Base-by-base conservation (phyloP, 92 coral and sea anemone species). In the Plumapathes pennacea region DNA sequence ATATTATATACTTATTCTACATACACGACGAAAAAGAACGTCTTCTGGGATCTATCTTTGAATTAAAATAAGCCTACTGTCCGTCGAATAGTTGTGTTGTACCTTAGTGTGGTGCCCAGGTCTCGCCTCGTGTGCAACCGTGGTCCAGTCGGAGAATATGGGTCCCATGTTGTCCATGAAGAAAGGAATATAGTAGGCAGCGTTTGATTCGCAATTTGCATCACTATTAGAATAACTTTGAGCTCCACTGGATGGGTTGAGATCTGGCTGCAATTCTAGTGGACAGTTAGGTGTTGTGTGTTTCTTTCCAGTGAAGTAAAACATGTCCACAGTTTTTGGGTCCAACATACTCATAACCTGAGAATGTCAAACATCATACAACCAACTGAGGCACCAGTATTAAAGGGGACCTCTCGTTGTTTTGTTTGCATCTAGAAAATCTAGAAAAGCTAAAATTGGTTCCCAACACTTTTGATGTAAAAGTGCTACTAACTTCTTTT, bases 101-200 rank as follows among this genome's bases (percentile, higher is more conserved):
- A 92, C 98, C 96, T 92, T 92, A 6, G 96, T 76, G 39, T 92
- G 98, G 33, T 92, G 98, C 10, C 98, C 98, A 0, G 98, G 98
- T 44, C 83, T 62, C 9, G 96, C 86, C 40, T 92, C 98, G 44
- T 92, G 98, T 6, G 98, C 92, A 51, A 81, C 84, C 2, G 76
- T 79, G 17, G 92, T 84, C 89, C 94, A 88, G 57, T 92, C 96
- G 0, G 87, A 79, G 33, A 78, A 88, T 22, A 71, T 79, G 0
- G 98, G 96, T n/a, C 98, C 98, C 13, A 84, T 51, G 25, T 88
- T 84, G 44, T 77, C 65, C 53, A 76, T 55, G 61, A 92, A 92
- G 57, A 92, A 92, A 0, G 98, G 98, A 28, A 92, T 60, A 41
- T 51, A 57, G 60, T 92, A 92, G 20, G 52, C 37, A 21, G 98